Conservation (phyloP, 2,113 vertebrate species). For the Muscicapa adusta region DNA sequence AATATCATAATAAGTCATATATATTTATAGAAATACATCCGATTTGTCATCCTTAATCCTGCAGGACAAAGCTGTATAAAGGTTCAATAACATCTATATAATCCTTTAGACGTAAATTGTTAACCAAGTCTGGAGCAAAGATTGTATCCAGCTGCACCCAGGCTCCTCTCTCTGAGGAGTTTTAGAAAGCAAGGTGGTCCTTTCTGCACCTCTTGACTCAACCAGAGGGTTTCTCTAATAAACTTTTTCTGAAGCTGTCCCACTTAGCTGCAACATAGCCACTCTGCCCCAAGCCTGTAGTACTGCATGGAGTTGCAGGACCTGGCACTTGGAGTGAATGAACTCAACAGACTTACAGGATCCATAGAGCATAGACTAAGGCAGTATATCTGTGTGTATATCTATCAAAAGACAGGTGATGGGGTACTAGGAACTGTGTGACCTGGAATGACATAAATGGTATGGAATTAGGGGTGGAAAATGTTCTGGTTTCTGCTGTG, state of each 20-base stretch:
- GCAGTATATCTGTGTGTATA: neutral
- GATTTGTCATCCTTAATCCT: neutral
- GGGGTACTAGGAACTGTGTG: neutral
- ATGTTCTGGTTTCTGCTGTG: neutral
- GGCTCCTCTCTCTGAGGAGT: neutral
- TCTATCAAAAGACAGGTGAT: neutral
- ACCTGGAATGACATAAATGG: neutral
- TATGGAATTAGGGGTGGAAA: neutral
- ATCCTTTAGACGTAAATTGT: neutral
- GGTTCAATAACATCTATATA: neutral
- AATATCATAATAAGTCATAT: neutral
- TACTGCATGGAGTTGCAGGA: neutral
- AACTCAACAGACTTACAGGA: neutral
- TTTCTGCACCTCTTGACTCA: neutral
- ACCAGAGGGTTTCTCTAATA: neutral
- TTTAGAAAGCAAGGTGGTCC: neutral
- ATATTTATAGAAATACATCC: neutral
- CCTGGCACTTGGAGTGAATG: neutral
- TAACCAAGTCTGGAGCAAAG: neutral
- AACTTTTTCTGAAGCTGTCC: neutral
- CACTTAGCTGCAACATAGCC: neutral
- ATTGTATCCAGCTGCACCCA: neutral
- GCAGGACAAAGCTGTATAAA: neutral
- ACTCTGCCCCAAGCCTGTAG: neutral
- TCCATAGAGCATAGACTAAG: neutral